These are phyloP conservation scores for Pycnonotus jocosus DNA, from an alignment of 2,113 vertebrate genomes.

Conservation along the genomic window DNA sequence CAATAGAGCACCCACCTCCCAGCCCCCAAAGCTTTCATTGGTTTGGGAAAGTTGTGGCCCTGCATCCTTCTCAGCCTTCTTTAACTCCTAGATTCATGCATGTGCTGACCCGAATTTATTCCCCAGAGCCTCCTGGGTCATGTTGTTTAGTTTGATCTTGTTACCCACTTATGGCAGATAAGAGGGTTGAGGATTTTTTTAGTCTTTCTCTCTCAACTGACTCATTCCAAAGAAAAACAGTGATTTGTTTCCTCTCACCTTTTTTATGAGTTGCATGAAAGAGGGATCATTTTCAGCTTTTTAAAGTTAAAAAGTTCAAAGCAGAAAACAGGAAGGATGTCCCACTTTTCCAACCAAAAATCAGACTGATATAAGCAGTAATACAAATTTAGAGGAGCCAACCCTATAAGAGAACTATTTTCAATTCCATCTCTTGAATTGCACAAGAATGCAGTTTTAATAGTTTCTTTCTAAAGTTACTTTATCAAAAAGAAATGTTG, in stretches of 20 bases:
- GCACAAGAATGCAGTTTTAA: background rate
- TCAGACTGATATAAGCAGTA: background rate
- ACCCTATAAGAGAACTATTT: background rate
- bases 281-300: background rate
- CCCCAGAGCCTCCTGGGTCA: background rate
- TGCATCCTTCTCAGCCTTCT: background rate
- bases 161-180: background rate
- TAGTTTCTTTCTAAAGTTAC: background rate
- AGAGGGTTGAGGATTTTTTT: background rate
- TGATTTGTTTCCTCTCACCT: background rate
- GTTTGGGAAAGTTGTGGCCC: background rate
- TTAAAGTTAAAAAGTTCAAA: background rate
- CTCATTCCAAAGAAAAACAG: background rate
- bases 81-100: background rate
- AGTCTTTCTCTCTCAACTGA: background rate
- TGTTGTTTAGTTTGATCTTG: background rate
- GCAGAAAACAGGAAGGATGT: background rate
- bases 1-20: background rate
- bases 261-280: background rate
- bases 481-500: background rate
- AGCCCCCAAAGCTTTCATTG: background rate
- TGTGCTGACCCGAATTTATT: background rate
- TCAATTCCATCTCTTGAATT: background rate
- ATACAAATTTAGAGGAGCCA: background rate
- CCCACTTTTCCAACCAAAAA: background rate